Conservation (phyloP, 2,888 invertebrate genomes). For the Cephus spinipes region DNA sequence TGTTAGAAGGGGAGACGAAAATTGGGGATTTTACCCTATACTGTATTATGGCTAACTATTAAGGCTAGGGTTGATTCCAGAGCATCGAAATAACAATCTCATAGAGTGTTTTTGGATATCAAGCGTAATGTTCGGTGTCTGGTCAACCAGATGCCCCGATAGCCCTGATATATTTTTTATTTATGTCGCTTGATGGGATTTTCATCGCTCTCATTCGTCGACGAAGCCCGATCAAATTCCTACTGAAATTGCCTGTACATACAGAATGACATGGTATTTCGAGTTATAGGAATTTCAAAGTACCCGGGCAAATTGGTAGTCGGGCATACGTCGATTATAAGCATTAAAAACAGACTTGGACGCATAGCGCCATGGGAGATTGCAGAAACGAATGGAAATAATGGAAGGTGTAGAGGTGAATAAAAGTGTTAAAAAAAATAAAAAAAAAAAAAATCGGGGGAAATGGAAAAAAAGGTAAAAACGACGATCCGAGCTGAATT, state of each 20-base stretch:
- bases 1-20: neutral
- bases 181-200: slow-evolving; percentile 56
- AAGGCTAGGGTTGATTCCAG: neutral
- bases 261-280: neutral
- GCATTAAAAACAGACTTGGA: neutral
- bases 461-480: slow-evolving; percentile 31
- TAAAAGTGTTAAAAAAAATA: slow-evolving; percentile 13
- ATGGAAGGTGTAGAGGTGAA: slow-evolving; percentile 7
- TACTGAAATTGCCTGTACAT: neutral
- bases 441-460: slow-evolving; percentile 4
- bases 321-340: neutral
- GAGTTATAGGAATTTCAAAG: neutral
- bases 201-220: slow-evolving; percentile 37
- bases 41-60: neutral
- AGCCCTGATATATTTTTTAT: slow-evolving; percentile 55
- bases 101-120: slow-evolving; percentile 57
- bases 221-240: neutral
- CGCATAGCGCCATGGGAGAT: neutral
- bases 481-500: slow-evolving; percentile 51
- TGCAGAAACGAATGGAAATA: neutral
- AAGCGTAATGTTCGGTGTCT: slow-evolving; percentile 48
- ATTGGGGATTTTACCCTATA: neutral
- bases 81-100: slow-evolving; percentile 51
- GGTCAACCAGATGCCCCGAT: slow-evolving; percentile 52
- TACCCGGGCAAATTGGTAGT: neutral